These are phyloP conservation scores for Microplitis deprimator DNA, from an alignment of 2,888 invertebrate species.

Conservation along the genomic window DNA sequence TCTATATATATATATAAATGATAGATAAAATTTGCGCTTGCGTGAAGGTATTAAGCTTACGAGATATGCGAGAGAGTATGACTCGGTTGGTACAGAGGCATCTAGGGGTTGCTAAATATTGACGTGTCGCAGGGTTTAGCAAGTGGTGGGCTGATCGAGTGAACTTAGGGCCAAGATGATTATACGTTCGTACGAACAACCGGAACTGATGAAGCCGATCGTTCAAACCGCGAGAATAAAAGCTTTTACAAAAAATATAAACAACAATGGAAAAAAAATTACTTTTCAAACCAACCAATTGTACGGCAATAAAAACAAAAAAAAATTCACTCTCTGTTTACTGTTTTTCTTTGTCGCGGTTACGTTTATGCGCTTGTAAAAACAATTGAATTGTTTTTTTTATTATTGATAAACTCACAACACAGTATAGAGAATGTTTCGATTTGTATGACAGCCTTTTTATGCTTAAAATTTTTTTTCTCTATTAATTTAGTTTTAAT, in stretches of 20 bases:
- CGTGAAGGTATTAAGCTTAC: constrained; percentile 15
- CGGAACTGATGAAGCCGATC: constrained; percentile 14
- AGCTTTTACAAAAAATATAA: background rate
- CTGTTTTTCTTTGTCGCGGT: background rate
- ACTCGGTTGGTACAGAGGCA: constrained; percentile 45
- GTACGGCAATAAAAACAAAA: background rate
- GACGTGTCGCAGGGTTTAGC: constrained; percentile 60
- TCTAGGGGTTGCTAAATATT: constrained; percentile 57
- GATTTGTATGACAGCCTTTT: background rate
- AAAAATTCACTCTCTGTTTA: background rate
- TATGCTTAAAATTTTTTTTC: background rate
- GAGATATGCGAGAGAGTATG: background rate
- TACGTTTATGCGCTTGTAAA: background rate
- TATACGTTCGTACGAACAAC: background rate
- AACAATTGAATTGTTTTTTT: background rate
- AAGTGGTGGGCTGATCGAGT: constrained; percentile 58
- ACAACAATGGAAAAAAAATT: background rate
- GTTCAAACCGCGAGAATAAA: constrained; percentile 13
- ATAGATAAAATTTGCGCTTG: constrained; percentile 17
- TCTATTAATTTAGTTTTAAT: background rate
- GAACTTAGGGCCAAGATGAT: background rate
- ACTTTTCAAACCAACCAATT: background rate
- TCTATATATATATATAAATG: background rate
- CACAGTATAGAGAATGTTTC: background rate
- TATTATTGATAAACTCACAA: background rate